Base-by-base conservation (phyloP, 1,140 invertebrate genomes). In the Temnothorax nylanderi region DNA sequence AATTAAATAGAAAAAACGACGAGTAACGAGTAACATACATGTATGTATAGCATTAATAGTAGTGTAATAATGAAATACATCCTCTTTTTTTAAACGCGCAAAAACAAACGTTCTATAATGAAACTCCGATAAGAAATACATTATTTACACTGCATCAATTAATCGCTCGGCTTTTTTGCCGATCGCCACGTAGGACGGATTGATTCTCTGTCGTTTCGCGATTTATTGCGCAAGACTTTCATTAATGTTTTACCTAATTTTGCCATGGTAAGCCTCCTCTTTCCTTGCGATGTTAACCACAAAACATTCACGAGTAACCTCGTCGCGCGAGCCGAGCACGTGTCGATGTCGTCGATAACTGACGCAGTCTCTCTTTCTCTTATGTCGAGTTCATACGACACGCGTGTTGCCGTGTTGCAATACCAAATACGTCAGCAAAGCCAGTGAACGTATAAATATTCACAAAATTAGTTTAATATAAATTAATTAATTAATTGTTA, bases 191-290 rank as follows among this genome's bases (percentile, higher is more conserved):
- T 26, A 7, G 16, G 3, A 21, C 6, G 47, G 44, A 34, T 26
- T 26, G 16, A 62, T 60, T 77, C 21, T 11, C 64, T 32, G 16
- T 69, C 7, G 0, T 62, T 75, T 56, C 3, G 10, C 41, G 0
- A 49, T 49, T 60, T 13, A 32, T 21, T 34, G 13, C 10, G 16
- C 18, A 1, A 37, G 0, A 60, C 2, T 74, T 60, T 75, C 80
- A 60, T 21, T 74, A 62, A 82, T 49, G n/a, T 75, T 81, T 81
- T 62, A 84, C 80, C 80, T 74, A 75, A 84, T 75, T 84, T 26
- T 18, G 67, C 54, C 80, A 75, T 75, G 8, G 18, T 18, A 37
- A 84, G 18, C 65, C 13, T 60, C 37, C 8, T n/a, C 32, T 41
- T 60, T 2, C 16, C n/a, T 21, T 0, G 18, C 32, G 4, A 75